These are phyloP conservation scores for Girardinichthys multiradiatus DNA, from an alignment of 2,113 vertebrate genomes.

Conservation along the genomic window DNA sequence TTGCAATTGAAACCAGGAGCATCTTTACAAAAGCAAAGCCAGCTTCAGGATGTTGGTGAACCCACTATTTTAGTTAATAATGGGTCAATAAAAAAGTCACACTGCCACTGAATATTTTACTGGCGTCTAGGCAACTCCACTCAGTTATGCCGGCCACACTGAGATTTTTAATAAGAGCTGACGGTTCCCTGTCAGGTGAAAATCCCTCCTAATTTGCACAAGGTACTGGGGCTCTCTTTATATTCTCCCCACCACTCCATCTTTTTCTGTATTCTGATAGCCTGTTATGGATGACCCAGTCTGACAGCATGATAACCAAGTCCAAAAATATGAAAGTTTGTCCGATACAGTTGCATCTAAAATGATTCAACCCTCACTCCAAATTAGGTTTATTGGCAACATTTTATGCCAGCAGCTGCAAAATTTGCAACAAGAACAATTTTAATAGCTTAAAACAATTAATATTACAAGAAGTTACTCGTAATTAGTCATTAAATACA, in stretches of 20 bases:
- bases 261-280: background rate
- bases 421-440: background rate
- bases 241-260: background rate
- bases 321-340: no score
- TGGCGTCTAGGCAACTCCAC: no score
- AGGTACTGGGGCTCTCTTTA: background rate
- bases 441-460: background rate
- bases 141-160: background rate
- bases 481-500: background rate
- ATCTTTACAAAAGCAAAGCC: background rate
- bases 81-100: background rate
- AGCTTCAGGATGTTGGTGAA: background rate
- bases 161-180: background rate
- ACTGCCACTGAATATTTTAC: background rate
- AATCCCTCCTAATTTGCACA: background rate
- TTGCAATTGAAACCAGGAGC: background rate
- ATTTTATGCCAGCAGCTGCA: background rate
- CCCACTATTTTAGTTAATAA: background rate
- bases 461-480: background rate
- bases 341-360: background rate
- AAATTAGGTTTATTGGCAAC: background rate
- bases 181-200: background rate
- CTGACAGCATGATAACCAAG: background rate
- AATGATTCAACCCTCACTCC: background rate
- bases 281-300: background rate